phyloP scores from a whole-genome alignment of 2,113 vertebrate genomes.

The Catharus minimus region DNA sequence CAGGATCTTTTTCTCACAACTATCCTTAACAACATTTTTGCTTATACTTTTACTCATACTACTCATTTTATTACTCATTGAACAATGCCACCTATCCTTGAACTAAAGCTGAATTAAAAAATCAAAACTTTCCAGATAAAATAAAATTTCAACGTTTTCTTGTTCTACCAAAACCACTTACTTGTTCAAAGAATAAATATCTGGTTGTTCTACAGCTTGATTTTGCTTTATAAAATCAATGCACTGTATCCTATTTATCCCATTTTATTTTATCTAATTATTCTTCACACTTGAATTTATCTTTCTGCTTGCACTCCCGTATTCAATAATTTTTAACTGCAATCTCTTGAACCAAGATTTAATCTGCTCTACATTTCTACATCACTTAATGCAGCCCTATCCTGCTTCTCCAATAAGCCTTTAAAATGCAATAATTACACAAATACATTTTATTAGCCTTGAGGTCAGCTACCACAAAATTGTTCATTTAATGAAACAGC shows the following conservation, averaged over 20 bases:
- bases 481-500: not conserved
- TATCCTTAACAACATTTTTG: not conserved
- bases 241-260: not conserved
- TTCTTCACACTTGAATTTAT: not conserved
- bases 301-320: not conserved
- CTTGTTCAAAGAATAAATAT: not conserved
- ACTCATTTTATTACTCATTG: not conserved
- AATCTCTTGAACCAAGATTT: not conserved
- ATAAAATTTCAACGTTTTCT: not conserved
- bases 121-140: not conserved
- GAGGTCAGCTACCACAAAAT: not conserved
- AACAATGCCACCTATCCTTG: not conserved
- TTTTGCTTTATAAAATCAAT: not conserved
- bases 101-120: not conserved
- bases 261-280: not conserved
- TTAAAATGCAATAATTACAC: not conserved
- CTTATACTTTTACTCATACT: not conserved
- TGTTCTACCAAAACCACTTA: not conserved
- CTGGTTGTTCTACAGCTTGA: not conserved
- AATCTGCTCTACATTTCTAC: not conserved
- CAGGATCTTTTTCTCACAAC: not conserved
- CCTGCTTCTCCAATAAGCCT: not conserved
- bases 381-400: not conserved
- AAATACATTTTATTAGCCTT: not conserved
- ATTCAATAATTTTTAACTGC: not conserved